These are phyloP conservation scores for Synergus gifuensis DNA, from an alignment of 2,888 invertebrate species.

Conservation along the genomic window DNA sequence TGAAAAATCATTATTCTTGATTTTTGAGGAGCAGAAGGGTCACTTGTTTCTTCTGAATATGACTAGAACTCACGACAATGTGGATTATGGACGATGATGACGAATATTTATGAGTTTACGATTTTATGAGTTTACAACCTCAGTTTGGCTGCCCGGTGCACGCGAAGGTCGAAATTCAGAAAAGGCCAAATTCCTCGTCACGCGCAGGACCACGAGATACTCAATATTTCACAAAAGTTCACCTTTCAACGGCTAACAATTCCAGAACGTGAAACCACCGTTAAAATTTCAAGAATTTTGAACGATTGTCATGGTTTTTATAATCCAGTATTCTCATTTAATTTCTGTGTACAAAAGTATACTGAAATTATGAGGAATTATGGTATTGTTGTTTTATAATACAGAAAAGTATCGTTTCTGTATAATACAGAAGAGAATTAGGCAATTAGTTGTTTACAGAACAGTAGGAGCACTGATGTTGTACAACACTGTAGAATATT, in stretches of 20 bases:
- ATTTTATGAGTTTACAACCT: conserved; percentile 68
- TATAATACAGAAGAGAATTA: too few species aligned
- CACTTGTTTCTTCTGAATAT: neutral
- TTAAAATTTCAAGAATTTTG: neutral
- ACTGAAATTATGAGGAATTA: too few species aligned
- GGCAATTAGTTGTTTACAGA: too few species aligned
- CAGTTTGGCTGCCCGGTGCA: conserved; percentile 57
- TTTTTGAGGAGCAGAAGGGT: neutral
- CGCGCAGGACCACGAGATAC: conserved; percentile 24
- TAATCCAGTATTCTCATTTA: too few species aligned
- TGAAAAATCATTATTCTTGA: neutral
- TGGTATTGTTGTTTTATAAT: too few species aligned
- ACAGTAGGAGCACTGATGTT: too few species aligned
- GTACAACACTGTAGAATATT: too few species aligned
- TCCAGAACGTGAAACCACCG: neutral
- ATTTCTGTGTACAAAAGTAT: too few species aligned
- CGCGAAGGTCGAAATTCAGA: conserved; percentile 58
- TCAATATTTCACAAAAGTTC: neutral
- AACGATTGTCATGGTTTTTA: neutral
- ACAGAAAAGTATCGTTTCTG: too few species aligned
- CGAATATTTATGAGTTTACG: conserved; percentile 73
- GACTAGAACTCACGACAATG: conserved; percentile 56
- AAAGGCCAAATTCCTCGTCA: conserved; percentile 33
- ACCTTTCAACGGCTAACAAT: neutral
- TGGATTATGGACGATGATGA: conserved; percentile 73